These are phyloP conservation scores for Gambusia yucatana DNA, from an alignment of 2,797 vertebrate species.

Conservation along the genomic window DNA sequence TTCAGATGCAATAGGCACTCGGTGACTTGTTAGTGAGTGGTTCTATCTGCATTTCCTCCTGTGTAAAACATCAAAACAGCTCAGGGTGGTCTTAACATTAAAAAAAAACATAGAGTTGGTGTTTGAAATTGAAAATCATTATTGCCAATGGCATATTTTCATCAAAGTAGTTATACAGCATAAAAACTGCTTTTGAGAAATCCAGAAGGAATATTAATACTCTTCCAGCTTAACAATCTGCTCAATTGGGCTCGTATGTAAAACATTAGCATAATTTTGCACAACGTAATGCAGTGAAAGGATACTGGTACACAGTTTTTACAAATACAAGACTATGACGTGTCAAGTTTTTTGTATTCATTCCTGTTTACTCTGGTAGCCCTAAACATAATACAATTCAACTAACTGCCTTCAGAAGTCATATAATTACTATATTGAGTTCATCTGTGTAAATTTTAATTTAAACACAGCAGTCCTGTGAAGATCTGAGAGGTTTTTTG, in stretches of 20 bases:
- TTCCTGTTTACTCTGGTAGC: background rate
- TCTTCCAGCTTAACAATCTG: background rate
- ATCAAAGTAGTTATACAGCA: background rate
- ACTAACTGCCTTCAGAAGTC: background rate
- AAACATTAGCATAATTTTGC: background rate
- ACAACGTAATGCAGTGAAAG: background rate
- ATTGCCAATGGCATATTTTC: background rate
- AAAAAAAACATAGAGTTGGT: background rate
- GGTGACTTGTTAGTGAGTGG: background rate
- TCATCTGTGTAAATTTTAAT: background rate
- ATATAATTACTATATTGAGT: background rate
- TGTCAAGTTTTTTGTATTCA: background rate
- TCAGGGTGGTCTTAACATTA: background rate
- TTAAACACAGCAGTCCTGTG: too few relatives aligned
- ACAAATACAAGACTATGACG: background rate
- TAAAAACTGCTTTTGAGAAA: background rate
- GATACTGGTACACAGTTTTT: background rate
- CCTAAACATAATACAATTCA: background rate
- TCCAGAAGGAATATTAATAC: background rate
- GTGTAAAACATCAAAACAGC: background rate
- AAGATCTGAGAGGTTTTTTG: too few relatives aligned
- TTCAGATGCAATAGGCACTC: background rate
- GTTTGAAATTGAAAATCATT: background rate
- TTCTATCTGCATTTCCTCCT: slow-evolving; percentile 2
- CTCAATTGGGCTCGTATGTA: background rate